Percentiles rank a stretch among this genome's conserved stretches.
Evolutionary conservation across 2,888 invertebrate genomes (phyloP).

Genomic region (Meliscaeva auricollis): DNA sequence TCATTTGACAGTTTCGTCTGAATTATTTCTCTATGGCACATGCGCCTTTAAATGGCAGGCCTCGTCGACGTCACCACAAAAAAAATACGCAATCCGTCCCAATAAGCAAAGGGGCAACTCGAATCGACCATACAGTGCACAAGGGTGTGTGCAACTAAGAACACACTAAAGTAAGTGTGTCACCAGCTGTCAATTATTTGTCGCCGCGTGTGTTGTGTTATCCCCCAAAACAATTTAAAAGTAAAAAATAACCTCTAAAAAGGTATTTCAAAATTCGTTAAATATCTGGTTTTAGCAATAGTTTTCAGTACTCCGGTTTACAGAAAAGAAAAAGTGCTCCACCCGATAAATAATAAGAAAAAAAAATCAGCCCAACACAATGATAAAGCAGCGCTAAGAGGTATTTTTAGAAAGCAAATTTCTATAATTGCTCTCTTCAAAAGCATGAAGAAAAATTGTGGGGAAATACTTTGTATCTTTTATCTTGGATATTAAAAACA

Average conservation of each 20-base stretch:
- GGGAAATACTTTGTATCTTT: conserved; percentile 43
- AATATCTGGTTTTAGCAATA: background rate
- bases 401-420: conserved; percentile 75
- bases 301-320: background rate
- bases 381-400: conserved; percentile 72
- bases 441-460: conserved; percentile 26
- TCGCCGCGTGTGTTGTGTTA: conserved; percentile 72
- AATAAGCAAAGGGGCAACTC: conserved; percentile 57
- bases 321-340: conserved; percentile 37
- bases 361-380: conserved; percentile 43
- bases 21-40: conserved; percentile 50
- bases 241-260: conserved; percentile 10
- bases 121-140: conserved; percentile 68
- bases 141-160: conserved; percentile 75
- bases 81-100: conserved; percentile 59
- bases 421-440: conserved; percentile 64
- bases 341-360: conserved; percentile 45
- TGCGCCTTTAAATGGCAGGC: conserved; percentile 54
- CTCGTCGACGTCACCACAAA: conserved; percentile 27
- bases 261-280: background rate
- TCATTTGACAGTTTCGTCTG: conserved; percentile 61
- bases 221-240: conserved; percentile 1
- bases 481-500: conserved; percentile 47
- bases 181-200: conserved; percentile 65
- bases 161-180: conserved; percentile 66